Percentiles rank a stretch among this genome's conserved stretches.
Evolutionary conservation across 2,113 vertebrate genomes (phyloP).

Genomic region (Acanthochromis polyacanthus): DNA sequence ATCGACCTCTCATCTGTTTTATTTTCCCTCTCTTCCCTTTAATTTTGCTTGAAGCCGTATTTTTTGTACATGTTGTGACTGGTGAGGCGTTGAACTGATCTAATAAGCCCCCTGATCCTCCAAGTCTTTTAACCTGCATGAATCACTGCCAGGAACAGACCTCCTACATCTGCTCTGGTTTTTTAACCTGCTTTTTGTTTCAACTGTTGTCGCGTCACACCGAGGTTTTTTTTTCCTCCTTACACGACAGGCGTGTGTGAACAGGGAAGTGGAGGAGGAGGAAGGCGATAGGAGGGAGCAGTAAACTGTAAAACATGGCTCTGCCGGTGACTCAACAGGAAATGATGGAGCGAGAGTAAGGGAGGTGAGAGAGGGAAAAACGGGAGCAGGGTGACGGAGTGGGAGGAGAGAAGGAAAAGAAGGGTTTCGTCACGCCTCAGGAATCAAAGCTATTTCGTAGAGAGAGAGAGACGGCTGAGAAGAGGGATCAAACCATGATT

Average conservation of each 20-base stretch:
- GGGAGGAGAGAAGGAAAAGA: conserved; percentile 50
- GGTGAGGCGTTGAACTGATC: conserved; percentile 29
- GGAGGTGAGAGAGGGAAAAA: conserved; percentile 58
- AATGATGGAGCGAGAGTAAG: conserved; percentile 67
- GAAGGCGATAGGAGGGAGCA: conserved; percentile 41
- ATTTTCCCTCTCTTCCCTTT: not conserved
- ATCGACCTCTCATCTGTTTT: not conserved
- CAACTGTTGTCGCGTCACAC: conserved; percentile 2
- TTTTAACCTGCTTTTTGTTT: conserved; percentile 23
- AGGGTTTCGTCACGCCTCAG: conserved; percentile 52
- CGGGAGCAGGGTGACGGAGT: conserved; percentile 50
- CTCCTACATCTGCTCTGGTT: conserved; percentile 42
- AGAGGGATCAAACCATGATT: conserved; percentile 7
- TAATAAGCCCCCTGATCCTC: conserved; percentile 53
- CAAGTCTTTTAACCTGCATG: conserved; percentile 33
- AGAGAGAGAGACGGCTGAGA: not conserved
- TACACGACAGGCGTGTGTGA: conserved; percentile 35
- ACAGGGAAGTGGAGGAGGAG: conserved; percentile 58
- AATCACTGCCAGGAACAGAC: conserved; percentile 64
- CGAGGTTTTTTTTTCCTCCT: not conserved
- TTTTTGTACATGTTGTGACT: conserved; percentile 33
- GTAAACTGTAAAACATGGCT: conserved; percentile 67
- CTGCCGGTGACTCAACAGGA: conserved; percentile 80
- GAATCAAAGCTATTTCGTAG: conserved; percentile 64
- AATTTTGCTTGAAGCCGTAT: not conserved